phyloP scores from a whole-genome alignment of 1,140 invertebrate species.

The Pogonus chalceus region DNA sequence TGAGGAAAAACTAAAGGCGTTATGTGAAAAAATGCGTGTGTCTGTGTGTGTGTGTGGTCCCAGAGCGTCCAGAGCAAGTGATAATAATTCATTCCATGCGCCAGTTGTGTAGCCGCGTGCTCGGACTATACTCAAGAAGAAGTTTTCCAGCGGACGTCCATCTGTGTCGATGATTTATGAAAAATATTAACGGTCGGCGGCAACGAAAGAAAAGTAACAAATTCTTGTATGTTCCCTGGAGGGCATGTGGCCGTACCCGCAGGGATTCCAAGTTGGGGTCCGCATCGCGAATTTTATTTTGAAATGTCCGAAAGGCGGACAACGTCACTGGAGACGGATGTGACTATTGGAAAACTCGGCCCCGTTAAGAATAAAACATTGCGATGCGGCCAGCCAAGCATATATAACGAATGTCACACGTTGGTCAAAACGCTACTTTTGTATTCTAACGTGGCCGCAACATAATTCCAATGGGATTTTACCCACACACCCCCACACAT shows the following conservation, averaged over 20 bases:
- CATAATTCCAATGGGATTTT: too few species aligned
- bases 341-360: conserved; percentile 14
- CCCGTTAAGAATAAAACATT: conserved; percentile 21
- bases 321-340: conserved; percentile 23
- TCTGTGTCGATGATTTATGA: conserved; percentile 30
- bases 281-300: conserved; percentile 4
- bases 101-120: conserved; percentile 16
- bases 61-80: neutral
- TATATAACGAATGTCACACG: conserved; percentile 28
- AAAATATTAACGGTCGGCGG: conserved; percentile 18
- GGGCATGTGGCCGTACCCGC: neutral
- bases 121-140: conserved; percentile 13
- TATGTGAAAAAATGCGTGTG: too few species aligned
- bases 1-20: too few species aligned
- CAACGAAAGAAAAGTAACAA: conserved; percentile 16
- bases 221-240: conserved; percentile 18
- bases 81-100: conserved; percentile 29
- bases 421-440: conserved; percentile 25
- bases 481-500: too few species aligned
- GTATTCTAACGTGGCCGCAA: conserved; percentile 22
- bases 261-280: neutral
- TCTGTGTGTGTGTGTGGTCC: neutral
- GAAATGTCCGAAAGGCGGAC: conserved; percentile 11
- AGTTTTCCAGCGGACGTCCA: conserved; percentile 25
- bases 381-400: conserved; percentile 22